Conservation (phyloP, 2,888 invertebrate genomes). For the Harpalus rubripes region DNA sequence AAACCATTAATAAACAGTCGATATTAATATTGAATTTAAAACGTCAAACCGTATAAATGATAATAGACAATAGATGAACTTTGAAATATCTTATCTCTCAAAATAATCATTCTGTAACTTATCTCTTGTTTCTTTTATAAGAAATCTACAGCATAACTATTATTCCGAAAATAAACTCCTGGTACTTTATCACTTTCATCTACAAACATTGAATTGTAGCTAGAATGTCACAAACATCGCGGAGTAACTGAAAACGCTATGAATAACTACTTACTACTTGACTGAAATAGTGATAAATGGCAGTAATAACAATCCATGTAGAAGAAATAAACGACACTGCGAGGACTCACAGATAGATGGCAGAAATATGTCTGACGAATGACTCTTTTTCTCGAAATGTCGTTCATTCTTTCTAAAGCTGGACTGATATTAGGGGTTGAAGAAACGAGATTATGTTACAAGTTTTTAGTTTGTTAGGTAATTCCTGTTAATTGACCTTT, state of each 20-base stretch:
- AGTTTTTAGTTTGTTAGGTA: too few relatives aligned
- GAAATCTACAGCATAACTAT: too few relatives aligned
- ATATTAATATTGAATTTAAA: too few relatives aligned
- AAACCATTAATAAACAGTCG: too few relatives aligned
- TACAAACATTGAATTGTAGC: not conserved
- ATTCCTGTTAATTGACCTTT: too few relatives aligned
- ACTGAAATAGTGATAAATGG: constrained; percentile 5
- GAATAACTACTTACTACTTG: not conserved
- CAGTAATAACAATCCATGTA: constrained; percentile 31
- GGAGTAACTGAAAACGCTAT: not conserved
- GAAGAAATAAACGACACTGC: constrained; percentile 31
- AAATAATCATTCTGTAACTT: too few relatives aligned
- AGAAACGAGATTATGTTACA: too few relatives aligned
- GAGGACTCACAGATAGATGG: not conserved
- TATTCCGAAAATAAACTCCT: too few relatives aligned
- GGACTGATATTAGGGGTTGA: not conserved
- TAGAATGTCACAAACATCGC: not conserved
- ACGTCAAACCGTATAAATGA: too few relatives aligned
- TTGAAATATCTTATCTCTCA: too few relatives aligned
- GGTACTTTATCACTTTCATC: not conserved
- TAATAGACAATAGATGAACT: too few relatives aligned
- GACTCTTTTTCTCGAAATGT: not conserved
- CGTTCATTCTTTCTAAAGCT: constrained; percentile 7
- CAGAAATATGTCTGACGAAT: not conserved
- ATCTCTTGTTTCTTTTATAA: too few relatives aligned